Conservation (phyloP, 1,140 invertebrate genomes). For the Zeugodacus cucurbitae region DNA sequence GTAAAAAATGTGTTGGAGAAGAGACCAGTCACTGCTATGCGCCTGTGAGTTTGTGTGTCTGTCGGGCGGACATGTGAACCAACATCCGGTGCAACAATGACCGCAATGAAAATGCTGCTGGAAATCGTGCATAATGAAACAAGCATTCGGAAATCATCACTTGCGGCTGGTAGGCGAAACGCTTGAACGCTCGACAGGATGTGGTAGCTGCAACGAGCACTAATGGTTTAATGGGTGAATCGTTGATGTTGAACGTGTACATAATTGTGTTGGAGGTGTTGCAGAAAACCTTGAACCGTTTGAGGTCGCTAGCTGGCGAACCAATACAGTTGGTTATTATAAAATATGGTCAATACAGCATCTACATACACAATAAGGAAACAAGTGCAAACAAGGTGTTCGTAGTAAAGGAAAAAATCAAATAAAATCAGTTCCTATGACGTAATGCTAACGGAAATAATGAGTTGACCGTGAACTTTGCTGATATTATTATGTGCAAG, state of each 20-base stretch:
- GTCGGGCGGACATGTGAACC: conserved; percentile 3
- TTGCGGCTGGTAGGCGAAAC: conserved; percentile 51
- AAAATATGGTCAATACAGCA: not conserved
- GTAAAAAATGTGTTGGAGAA: not conserved
- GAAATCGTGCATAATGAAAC: conserved; percentile 64
- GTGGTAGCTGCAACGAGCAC: not conserved
- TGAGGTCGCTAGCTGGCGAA: not conserved
- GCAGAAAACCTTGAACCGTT: not conserved
- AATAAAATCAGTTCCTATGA: not conserved
- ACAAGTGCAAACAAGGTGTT: not conserved
- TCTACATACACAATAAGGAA: not conserved
- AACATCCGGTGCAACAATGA: conserved; percentile 52
- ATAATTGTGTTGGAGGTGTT: not conserved
- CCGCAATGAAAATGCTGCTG: conserved; percentile 65
- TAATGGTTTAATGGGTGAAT: not conserved
- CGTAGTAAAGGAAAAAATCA: not conserved
- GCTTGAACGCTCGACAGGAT: not conserved
- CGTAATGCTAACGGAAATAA: not conserved
- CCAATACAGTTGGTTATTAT: not conserved
- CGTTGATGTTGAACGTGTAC: not conserved
- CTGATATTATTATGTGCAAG: not conserved
- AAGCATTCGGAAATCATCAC: conserved; percentile 64
- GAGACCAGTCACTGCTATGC: not conserved
- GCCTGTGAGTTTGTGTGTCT: too few relatives aligned
- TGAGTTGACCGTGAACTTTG: not conserved